Base-by-base conservation (phyloP, 2,888 invertebrate genomes). In the Chromoteleia sp. region DNA sequence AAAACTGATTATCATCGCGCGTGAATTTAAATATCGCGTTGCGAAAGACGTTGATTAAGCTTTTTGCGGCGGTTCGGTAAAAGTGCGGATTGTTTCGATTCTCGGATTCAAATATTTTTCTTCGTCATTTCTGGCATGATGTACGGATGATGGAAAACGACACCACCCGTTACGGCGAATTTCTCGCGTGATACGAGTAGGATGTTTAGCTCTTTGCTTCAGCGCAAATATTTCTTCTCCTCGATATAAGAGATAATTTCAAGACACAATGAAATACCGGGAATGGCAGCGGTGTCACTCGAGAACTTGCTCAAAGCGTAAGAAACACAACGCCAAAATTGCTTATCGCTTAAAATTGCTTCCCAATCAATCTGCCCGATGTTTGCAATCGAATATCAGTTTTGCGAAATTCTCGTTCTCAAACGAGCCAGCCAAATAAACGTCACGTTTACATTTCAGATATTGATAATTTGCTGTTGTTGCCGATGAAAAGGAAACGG, bases 221-320 rank as follows among this genome's bases (percentile, higher is more conserved):
- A 14, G 39, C 45, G 71, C 65, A 56, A 54, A 65, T 81, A 76
- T 75, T 81, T 81, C 81, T 70, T 81, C 75, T 76, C 70, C 54
- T 59, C 81, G 71, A 81, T 75, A 81, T 43, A 58, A 71, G 59
- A 81, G 81, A 81, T 81, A 75, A 81, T 76, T 76, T 65, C 39
- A 39, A 61, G 59, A 25, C 81, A 80, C 80, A 81, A 81, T 81
- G 67, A 75, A 81, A 81, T 81, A 76, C 81, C 30, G 14, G 29
- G 81, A 81, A 81, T 59, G n/a, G 61, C 81, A 63, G 52, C 21
- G 41, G 12, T 70, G 81, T 76, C 71, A 81, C 77, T 61, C 58
- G 81, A 81, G 67, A 76, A 73, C 58, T 65, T 12, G 65, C 39
- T 77, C 36, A 59, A 68, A 52, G 45, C 63, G 43, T 29, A 54